These are phyloP conservation scores for Cinclus mexicanus DNA, from an alignment of 2,113 vertebrate species.

Conservation along the genomic window DNA sequence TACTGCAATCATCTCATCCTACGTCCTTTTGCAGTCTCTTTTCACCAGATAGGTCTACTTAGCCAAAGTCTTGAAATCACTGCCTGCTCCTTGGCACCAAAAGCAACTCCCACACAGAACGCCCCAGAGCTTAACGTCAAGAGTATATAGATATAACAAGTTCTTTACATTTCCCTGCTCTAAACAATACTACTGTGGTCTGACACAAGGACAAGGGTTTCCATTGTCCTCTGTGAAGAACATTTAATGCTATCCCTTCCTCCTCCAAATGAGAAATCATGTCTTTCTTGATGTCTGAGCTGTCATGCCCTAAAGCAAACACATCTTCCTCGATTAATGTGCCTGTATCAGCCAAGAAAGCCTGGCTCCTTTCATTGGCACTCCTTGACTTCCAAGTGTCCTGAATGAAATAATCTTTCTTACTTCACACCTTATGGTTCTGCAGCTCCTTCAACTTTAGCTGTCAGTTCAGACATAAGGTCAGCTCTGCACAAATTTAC, in stretches of 20 bases:
- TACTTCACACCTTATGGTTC: not conserved
- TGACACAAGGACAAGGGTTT: slow-evolving; percentile 1
- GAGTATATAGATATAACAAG: not conserved
- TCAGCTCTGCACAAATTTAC: not conserved
- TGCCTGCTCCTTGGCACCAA: not conserved
- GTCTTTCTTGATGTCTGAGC: not conserved
- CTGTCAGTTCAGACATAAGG: not conserved
- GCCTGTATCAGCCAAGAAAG: not conserved
- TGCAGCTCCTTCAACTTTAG: not conserved
- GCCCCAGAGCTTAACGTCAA: not conserved
- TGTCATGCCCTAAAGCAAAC: slow-evolving; percentile 31
- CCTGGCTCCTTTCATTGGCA: not conserved
- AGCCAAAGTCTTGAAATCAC: not conserved
- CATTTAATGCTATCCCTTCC: not conserved
- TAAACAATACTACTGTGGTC: not conserved
- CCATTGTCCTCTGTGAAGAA: not conserved
- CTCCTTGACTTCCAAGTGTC: not conserved
- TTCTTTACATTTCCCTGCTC: not conserved
- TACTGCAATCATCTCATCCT: not conserved
- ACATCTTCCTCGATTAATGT: not conserved
- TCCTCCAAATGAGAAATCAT: not conserved
- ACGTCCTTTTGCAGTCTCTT: not conserved
- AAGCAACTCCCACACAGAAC: not conserved
- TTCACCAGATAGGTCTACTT: not conserved
- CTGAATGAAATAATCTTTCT: slow-evolving; percentile 20